Base-by-base conservation (phyloP, 2,888 invertebrate species). In the Nephrotoma guestfalica region DNA sequence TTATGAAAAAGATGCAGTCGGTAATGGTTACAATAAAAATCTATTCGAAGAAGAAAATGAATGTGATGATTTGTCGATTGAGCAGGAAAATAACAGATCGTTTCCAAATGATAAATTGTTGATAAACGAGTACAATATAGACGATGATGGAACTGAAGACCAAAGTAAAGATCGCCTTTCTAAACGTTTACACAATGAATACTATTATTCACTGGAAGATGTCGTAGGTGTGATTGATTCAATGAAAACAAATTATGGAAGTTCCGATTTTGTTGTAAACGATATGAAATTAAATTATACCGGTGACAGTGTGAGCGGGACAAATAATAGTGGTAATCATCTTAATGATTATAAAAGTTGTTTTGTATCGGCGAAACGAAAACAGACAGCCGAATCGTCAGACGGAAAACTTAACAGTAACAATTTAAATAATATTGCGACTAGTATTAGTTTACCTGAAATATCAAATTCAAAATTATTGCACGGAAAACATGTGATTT, bases 201-300 rank as follows among this genome's bases (percentile, higher is more conserved):
- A 86, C 71, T 87, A 88, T 86, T 87, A 87, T 71, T 87, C 86
- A 9, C 18, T 87, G 11, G 87, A 87, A 51, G 86, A 86, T 86
- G 84, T 87, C 6, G 47, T 47, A 13, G 86, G 86, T 42, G 51
- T 47, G 2, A 51, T 86, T n/a, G 86, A 51, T 51, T 41, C 84
- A n/a, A 41, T 41, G 42, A 84, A 84, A 84, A 84, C 41, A 15
- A 84, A 84, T 7, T 41, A 41, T 9, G n/a, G 6, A n/a, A 84
- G 42, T 84, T 84, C 84, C 2, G 84, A 42, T 41, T 71, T 30
- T 71, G 15, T 15, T 57, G 30, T 71, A 18, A 71, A 71, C 11
- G 30, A 71, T 11, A n/a, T 41, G 6, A 41, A 41, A 41, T 41
- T n/a, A 41, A 30, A 30, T 43, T 15, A 18, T 11, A 86, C 15